These are phyloP conservation scores for Luehdorfia chinensis DNA, from an alignment of 1,140 invertebrate species.

Conservation along the genomic window DNA sequence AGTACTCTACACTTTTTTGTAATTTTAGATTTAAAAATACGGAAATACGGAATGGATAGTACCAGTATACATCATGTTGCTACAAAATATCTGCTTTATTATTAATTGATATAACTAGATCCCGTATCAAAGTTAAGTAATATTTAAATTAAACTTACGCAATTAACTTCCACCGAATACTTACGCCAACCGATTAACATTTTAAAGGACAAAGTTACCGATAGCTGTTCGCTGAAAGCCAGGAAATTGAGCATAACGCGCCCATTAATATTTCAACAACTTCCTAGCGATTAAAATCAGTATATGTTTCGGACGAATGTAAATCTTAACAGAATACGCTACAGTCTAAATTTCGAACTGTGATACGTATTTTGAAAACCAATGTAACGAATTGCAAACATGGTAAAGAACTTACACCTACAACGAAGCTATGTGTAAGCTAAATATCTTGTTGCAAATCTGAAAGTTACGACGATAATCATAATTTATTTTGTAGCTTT, in stretches of 20 bases:
- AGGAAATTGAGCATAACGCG: conserved; percentile 67
- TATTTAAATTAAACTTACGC: conserved; percentile 16
- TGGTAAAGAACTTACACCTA: conserved; percentile 7
- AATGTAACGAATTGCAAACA: conserved; percentile 6
- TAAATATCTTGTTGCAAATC: too few relatives aligned
- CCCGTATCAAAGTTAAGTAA: conserved; percentile 3
- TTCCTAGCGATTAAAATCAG: conserved; percentile 48
- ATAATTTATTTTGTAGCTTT: too few relatives aligned
- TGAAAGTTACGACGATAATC: too few relatives aligned
- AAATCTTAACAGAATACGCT: conserved; percentile 22
- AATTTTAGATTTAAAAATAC: too few relatives aligned
- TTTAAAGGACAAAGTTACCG: conserved; percentile 51
- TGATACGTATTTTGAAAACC: conserved; percentile 3
- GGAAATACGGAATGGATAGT: too few relatives aligned
- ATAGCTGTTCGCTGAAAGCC: conserved; percentile 56
- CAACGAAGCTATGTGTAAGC: too few relatives aligned
- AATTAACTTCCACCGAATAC: conserved; percentile 16
- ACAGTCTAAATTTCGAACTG: conserved; percentile 24
- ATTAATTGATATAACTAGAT: neutral
- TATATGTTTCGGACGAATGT: conserved; percentile 22
- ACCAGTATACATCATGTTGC: too few relatives aligned
- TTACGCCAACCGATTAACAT: conserved; percentile 41
- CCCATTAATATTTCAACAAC: conserved; percentile 68
- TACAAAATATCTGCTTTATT: too few relatives aligned
- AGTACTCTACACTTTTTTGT: too few relatives aligned